Evolutionary conservation across 2,113 vertebrate genomes (phyloP).

Genomic region (Tympanuchus pallidicinctus): DNA sequence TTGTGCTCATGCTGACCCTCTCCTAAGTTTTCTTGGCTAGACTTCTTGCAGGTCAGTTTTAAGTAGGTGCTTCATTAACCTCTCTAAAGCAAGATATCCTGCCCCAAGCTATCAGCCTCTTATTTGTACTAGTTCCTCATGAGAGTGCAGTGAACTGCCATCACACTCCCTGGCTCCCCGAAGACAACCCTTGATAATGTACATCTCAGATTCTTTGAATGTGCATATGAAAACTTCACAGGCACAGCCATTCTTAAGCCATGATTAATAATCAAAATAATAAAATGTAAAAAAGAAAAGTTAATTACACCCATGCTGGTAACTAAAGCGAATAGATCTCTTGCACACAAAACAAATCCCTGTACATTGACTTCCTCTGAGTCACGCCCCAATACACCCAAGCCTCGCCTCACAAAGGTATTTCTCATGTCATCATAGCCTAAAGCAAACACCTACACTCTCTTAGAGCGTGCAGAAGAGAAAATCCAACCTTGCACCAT

Average conservation of each 20-base stretch:
- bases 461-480: not conserved
- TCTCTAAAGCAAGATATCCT: not conserved
- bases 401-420: constrained; percentile 81
- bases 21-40: not conserved
- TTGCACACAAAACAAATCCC: constrained; percentile 75
- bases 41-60: not conserved
- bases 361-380: constrained; percentile 75
- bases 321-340: constrained; percentile 77
- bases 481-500: constrained; percentile 19
- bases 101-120: not conserved
- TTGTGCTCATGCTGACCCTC: not conserved
- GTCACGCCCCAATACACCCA: constrained; percentile 79
- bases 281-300: constrained; percentile 58
- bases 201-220: constrained; percentile 51
- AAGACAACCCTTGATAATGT: not conserved
- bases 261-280: constrained; percentile 78
- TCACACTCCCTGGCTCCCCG: not conserved
- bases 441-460: constrained; percentile 77
- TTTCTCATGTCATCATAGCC: constrained; percentile 78
- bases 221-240: constrained; percentile 57
- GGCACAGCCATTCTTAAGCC: constrained; percentile 69
- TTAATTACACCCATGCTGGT: constrained; percentile 73
- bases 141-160: not conserved
- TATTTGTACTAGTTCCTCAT: not conserved
- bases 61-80: not conserved